Evolutionary conservation across 1,140 invertebrate species (phyloP), one percentile per base, ranked within the genome.

Genomic region (Leptestheria dahalacensis): DNA sequence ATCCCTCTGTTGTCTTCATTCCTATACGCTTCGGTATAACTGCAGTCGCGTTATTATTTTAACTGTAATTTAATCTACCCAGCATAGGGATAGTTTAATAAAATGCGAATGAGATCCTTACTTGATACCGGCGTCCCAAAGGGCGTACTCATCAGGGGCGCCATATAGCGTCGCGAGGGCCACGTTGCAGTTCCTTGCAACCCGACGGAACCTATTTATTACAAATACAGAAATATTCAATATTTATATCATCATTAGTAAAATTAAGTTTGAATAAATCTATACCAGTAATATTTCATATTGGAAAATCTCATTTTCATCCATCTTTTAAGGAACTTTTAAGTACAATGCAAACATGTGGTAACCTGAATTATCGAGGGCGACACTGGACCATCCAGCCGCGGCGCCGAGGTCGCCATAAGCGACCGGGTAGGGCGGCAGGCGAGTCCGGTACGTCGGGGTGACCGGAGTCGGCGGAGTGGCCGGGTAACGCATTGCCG

Each of bases 331-430:
- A n/a, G n/a, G n/a, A n/a, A n/a, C n/a, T n/a, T n/a, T n/a, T n/a
- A n/a, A n/a, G n/a, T n/a, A n/a, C n/a, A n/a, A n/a, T n/a, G n/a
- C n/a, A n/a, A n/a, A n/a, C n/a, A n/a, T n/a, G n/a, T n/a, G n/a
- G n/a, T 41, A 9, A 41, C 33, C 33, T 9, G 33, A 9, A 41
- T 6, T 41, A 9, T 41, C 33, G 6, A 41, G 6, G 33, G 33
- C 6, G 33, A 41, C 33, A 15, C 15, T 41, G 33, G 33, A 41
- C 33, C 33, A 41, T 41, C 33, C 53, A 10, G 53, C 53, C 26
- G 53, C 53, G 9, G 53, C 53, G n/a, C 53, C 26, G 53, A 29
- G 33, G 28, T 55, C 53, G 1, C 53, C 53, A 28, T 55, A 55
- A 23, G 53, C 33, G 3, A 33, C 26, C 25, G 53, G 26, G 53